Evolutionary conservation across 2,888 invertebrate species (phyloP).

Genomic region (Trachelus iudaicus): DNA sequence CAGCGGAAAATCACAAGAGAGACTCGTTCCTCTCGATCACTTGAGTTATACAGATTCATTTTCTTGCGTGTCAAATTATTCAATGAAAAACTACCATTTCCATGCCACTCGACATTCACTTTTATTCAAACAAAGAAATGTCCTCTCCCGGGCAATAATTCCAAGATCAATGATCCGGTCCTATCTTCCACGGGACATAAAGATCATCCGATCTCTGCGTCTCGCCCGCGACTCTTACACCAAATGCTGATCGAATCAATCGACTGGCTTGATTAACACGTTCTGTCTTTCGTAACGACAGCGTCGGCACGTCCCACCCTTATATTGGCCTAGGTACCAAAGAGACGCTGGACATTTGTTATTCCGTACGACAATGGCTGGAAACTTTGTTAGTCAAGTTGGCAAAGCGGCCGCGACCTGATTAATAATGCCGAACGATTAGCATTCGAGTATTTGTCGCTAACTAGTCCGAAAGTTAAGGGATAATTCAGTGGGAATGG

Average conservation of each 20-base stretch:
- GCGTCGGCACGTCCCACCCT: not conserved
- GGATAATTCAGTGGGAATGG: not conserved
- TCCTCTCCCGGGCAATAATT: not conserved
- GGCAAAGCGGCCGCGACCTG: constrained; percentile 16
- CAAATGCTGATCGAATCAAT: not conserved
- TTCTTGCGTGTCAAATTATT: not conserved
- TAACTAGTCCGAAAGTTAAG: constrained; percentile 8
- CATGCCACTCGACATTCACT: not conserved
- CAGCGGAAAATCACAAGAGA: not conserved
- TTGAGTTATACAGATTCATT: not conserved
- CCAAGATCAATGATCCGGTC: not conserved
- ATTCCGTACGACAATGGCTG: constrained; percentile 22
- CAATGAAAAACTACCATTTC: not conserved
- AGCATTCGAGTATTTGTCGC: constrained; percentile 20
- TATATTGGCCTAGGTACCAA: not conserved
- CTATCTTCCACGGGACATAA: not conserved
- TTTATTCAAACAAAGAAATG: not conserved
- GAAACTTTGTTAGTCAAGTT: constrained; percentile 22
- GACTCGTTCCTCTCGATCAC: not conserved
- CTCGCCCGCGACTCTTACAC: not conserved
- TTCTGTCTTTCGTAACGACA: not conserved
- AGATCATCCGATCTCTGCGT: not conserved
- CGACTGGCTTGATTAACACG: not conserved
- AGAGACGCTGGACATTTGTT: constrained; percentile 15
- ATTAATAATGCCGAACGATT: constrained; percentile 23